Base-by-base conservation (phyloP, 2,113 vertebrate genomes). In the Trichechus manatus region DNA sequence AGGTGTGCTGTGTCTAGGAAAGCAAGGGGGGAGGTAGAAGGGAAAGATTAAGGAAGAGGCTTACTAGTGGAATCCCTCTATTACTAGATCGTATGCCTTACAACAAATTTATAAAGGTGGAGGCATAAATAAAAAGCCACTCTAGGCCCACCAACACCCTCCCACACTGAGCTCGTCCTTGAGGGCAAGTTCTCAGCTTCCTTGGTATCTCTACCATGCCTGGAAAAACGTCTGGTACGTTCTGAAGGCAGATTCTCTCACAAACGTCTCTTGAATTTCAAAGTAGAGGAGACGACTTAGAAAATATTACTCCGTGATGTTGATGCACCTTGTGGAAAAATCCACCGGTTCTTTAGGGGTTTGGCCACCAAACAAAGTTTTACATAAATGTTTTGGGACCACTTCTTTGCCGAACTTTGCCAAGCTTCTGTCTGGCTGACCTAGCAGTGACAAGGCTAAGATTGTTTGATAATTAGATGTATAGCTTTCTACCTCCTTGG, bases 381-480 rank as follows among this genome's bases (percentile, higher is more conserved):
- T 84, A 72, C 22, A 31, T 44, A 93, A 85, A 78, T 86, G 95
- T 91, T 93, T 95, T 91, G 31, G 87, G 81, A 66, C 22, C 33
- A 14, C 42, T 88, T 42, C 89, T 87, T 89, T 81, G 59, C 79
- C 92, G 88, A 91, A 70, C 47, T 33, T 91, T 77, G 74, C 59
- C 85, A 93, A 59, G 72, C 82, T 95, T 88, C 85, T 96, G 90
- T 66, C 93, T 88, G 93, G 89, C 61, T 63, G 61, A 87, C 31
- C 3, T 6, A 70, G 81, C 27, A 66, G 29, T 31, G 44, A 96
- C 82, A 90, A 96, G 81, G 81, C 74, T 83, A 86, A 79, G 68
- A 66, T 90, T 95, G 91, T 93, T 95, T 96, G 95, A 89, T 87
- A 83, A 96, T 97, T 89, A 97, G 61, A 93, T 50, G 44, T 85